These are phyloP conservation scores for Nemotelus pantherinus DNA, from an alignment of 2,888 invertebrate genomes.

Conservation along the genomic window DNA sequence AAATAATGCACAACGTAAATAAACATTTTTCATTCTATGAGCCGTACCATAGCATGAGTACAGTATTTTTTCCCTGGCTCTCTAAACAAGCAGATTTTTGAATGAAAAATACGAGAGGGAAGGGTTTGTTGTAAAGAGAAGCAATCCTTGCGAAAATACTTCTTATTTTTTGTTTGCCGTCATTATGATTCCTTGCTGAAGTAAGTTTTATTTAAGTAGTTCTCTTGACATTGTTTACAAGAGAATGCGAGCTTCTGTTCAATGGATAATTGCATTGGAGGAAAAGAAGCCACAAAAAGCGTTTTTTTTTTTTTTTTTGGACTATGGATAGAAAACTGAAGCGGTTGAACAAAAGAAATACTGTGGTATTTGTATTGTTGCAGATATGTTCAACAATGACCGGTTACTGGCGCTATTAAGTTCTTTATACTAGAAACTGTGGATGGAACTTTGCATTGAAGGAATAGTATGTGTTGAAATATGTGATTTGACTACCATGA, in stretches of 20 bases:
- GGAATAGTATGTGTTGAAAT: too few species aligned
- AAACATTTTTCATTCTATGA: slow-evolving; percentile 48
- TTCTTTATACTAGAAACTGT: too few species aligned
- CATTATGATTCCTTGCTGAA: slow-evolving; percentile 6
- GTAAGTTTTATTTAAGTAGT: not conserved
- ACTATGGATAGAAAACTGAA: too few species aligned
- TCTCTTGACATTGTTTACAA: not conserved
- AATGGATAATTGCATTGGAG: not conserved
- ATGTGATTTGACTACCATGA: too few species aligned
- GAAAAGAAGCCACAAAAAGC: too few species aligned
- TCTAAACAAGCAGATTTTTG: not conserved
- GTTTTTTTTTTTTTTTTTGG: too few species aligned
- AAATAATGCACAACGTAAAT: slow-evolving; percentile 49
- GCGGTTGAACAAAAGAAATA: too few species aligned
- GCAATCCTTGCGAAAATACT: slow-evolving; percentile 14
- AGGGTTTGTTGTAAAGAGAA: not conserved
- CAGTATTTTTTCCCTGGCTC: too few species aligned
- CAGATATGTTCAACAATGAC: too few species aligned
- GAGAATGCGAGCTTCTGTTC: not conserved
- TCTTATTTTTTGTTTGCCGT: slow-evolving; percentile 13
- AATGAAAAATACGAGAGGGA: slow-evolving; percentile 2
- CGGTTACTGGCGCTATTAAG: too few species aligned
- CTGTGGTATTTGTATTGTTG: too few species aligned
- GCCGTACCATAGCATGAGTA: not conserved
- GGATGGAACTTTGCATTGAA: too few species aligned